Evolutionary conservation across 2,888 invertebrate genomes (phyloP), one percentile per base, ranked within the genome.

Genomic region (Choreutis nemorana): DNA sequence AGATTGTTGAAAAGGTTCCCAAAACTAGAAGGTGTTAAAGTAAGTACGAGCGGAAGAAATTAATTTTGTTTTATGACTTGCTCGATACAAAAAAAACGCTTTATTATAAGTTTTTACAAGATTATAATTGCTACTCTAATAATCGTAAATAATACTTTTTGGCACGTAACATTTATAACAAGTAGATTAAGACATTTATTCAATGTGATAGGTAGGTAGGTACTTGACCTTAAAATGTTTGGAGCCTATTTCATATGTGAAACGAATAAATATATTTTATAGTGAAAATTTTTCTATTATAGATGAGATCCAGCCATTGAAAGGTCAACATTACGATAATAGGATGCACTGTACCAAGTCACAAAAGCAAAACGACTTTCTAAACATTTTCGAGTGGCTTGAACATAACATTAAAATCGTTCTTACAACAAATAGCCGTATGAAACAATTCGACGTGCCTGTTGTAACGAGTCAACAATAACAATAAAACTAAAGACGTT

Each of bases 381-480:
- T 43, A 41, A 41, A 26, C 41, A 36, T 30, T 37, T 33, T 35
- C 13, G 23, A 23, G 13, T 23, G 38, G 36, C 34, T 40, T 30
- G 35, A 37, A 42, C 39, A 45, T 47, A 50, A 43, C 41, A 41
- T 39, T 36, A 32, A 32, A 36, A 40, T 40, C 39, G 40, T 39
- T 43, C 37, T 36, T 33, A 42, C 35, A 32, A 32, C 37, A 28
- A 40, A 48, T 41, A 35, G 39, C 29, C 36, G 33, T 39, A 48
- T 40, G 39, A 38, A 46, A 41, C 43, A 35, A 40, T 48, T 55
- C 41, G 37, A 55, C 47, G 41, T 48, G 46, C 38, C 46, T 40
- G 55, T 58, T 55, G 55, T 51, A 47, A 45, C 37, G 37, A 47
- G 45, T 46, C 50, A 54, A 57, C 50, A 57, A 49, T 54, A 53